Conservation (phyloP, 2,797 vertebrate species). For the Semaprochilodus insignis region DNA sequence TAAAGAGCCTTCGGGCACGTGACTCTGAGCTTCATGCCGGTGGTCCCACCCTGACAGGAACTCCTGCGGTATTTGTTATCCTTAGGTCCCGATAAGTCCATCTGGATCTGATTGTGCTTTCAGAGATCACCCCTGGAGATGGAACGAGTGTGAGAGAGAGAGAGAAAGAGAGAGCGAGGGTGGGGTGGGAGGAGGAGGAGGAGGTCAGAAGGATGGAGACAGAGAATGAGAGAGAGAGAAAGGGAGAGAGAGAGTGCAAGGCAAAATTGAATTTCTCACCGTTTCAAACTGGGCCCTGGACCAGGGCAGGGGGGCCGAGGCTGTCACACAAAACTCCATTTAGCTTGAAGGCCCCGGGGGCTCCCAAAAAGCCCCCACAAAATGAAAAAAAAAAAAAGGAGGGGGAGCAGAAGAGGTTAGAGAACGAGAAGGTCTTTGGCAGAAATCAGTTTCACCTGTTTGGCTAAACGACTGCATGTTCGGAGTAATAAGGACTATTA, state of each 20-base stretch:
- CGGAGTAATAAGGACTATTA: slow-evolving; percentile 83
- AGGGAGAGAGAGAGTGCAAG: slow-evolving; percentile 70
- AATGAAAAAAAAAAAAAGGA: slow-evolving; percentile 34
- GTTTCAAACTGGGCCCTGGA: slow-evolving; percentile 86
- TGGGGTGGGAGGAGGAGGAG: slow-evolving; percentile 68
- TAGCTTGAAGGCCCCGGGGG: slow-evolving; percentile 77
- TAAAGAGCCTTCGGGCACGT: slow-evolving; percentile 45
- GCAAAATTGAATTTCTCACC: slow-evolving; percentile 97
- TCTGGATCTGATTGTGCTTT: slow-evolving; percentile 98
- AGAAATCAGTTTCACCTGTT: slow-evolving; percentile 95
- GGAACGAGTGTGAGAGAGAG: slow-evolving; percentile 73
- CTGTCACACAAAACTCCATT: slow-evolving; percentile 79
- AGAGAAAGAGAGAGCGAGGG: slow-evolving; percentile 68
- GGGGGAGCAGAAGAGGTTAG: slow-evolving; percentile 17
- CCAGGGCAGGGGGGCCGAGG: slow-evolving; percentile 78
- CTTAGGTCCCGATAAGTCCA: slow-evolving; percentile 93
- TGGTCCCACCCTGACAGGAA: slow-evolving; percentile 89
- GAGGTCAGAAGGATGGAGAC: slow-evolving; percentile 63
- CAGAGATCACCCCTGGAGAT: slow-evolving; percentile 86
- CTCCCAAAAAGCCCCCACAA: slow-evolving; percentile 68
- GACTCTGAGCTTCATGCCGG: slow-evolving; percentile 66
- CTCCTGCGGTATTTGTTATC: slow-evolving; percentile 93
- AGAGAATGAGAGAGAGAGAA: slow-evolving; percentile 68
- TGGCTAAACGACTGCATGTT: slow-evolving; percentile 83
- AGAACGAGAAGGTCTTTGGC: slow-evolving; percentile 66